Evolutionary conservation across 2,888 invertebrate species (phyloP).

Genomic region (Troglohyphantes excavatus): DNA sequence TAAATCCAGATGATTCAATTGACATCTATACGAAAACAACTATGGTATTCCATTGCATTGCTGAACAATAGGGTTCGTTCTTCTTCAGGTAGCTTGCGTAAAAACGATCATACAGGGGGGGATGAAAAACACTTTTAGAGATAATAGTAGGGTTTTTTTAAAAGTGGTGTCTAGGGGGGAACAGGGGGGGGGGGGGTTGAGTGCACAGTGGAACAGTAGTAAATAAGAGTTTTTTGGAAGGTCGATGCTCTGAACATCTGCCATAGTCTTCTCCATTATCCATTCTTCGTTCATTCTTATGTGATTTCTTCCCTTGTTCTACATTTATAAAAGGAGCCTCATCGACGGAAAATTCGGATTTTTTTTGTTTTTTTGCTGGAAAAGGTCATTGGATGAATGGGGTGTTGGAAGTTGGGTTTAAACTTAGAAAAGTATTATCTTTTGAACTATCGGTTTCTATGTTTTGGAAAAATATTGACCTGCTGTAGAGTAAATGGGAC

Average conservation of each 20-base stretch:
- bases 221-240: constrained; percentile 51
- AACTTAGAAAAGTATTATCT: background rate
- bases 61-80: too few species aligned
- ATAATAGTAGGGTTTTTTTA: constrained; percentile 50
- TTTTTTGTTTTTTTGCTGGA: background rate
- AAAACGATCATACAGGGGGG: background rate
- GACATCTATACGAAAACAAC: too few species aligned
- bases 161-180: background rate
- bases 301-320: background rate
- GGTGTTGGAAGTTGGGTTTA: background rate
- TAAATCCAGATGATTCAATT: too few species aligned
- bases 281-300: background rate
- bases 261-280: constrained; percentile 24
- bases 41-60: too few species aligned
- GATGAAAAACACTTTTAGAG: constrained; percentile 20
- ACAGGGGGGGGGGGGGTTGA: background rate
- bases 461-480: too few species aligned
- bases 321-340: background rate
- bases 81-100: background rate
- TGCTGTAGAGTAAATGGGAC: too few species aligned
- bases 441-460: too few species aligned
- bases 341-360: background rate
- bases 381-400: background rate
- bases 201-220: constrained; percentile 15
- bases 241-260: constrained; percentile 68